Evolutionary conservation across 2,797 vertebrate species (phyloP), one percentile per base, ranked within the genome.

Genomic region (Harpagifer antarcticus): DNA sequence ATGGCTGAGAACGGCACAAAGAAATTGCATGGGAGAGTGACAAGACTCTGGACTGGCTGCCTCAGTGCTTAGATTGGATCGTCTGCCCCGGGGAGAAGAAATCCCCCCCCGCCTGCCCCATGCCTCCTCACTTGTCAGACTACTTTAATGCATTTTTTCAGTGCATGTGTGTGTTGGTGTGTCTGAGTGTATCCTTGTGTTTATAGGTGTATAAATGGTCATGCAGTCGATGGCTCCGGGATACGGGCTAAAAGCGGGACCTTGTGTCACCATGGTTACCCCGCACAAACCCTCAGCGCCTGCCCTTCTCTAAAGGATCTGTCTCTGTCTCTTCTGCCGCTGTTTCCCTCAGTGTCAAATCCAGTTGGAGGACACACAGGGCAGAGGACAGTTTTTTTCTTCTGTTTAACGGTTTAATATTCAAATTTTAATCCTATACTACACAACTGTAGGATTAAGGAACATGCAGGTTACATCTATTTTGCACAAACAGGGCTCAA

Each of bases 111-210:
- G 1, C 5, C 31, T 49, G 12, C 17, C 56, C 0, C 74, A 76
- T 72, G 55, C 50, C 76, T 81, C 74, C 64, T 81, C 79, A 85
- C 85, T 85, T 89, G 86, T 88, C 83, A 86, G 61, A 81, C 81
- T 52, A 27, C 80, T 85, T 86, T 87, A 87, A 89, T 86, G 83
- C 82, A 74, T 87, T 90, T 82, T 88, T 84, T 82, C 78, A 75
- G 81, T 43, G 59, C 33, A 48, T 72, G 72, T 71, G 57, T 48
- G 57, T 61, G 9, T 74, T 9, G 59, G 49, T 40, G 43, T 57
- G 45, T 44, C 8, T 74, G 50, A 42, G 73, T 73, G 65, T 72
- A 45, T 62, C 50, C 13, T 69, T 74, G 79, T 88, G 77, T 85
- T 86, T 72, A 79, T 81, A 85, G 82, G 88, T 90, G 77, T 81